Percentiles rank a stretch among this genome's conserved stretches.
Conservation (phyloP, 2,888 invertebrate genomes). For the Sialis fuliginosa region DNA sequence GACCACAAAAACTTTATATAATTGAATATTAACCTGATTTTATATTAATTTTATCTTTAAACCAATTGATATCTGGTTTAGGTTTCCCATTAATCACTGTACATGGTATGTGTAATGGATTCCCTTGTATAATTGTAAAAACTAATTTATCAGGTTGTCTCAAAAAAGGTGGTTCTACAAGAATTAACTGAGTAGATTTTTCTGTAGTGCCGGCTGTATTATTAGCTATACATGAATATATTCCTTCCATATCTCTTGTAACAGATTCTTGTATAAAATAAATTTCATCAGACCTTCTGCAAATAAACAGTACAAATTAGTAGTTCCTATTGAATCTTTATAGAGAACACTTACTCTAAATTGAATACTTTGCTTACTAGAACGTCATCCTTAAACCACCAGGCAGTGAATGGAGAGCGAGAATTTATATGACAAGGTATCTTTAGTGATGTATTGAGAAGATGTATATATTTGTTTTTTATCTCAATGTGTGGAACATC, state of each 20-base stretch:
- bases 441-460: too few species aligned
- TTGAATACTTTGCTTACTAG: too few species aligned
- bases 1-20: background rate
- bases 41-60: slow-evolving; percentile 18
- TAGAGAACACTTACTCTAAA: too few species aligned
- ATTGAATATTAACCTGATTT: background rate
- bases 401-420: too few species aligned
- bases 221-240: slow-evolving; percentile 26
- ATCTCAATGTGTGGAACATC: too few species aligned
- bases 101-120: background rate
- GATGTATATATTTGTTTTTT: too few species aligned
- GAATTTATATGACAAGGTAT: too few species aligned
- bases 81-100: slow-evolving; percentile 38
- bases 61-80: slow-evolving; percentile 39
- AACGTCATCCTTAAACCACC: too few species aligned
- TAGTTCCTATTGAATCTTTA: too few species aligned
- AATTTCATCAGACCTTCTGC: slow-evolving; percentile 26
- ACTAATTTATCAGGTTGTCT: background rate
- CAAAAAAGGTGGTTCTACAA: background rate
- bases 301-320: slow-evolving; percentile 7
- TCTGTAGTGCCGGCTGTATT: slow-evolving; percentile 23
- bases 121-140: background rate
- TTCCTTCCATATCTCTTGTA: slow-evolving; percentile 22
- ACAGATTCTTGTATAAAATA: slow-evolving; percentile 25
- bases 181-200: slow-evolving; percentile 15